Evolutionary conservation across 1,140 invertebrate species (phyloP).

Genomic region (Bombus affinis): DNA sequence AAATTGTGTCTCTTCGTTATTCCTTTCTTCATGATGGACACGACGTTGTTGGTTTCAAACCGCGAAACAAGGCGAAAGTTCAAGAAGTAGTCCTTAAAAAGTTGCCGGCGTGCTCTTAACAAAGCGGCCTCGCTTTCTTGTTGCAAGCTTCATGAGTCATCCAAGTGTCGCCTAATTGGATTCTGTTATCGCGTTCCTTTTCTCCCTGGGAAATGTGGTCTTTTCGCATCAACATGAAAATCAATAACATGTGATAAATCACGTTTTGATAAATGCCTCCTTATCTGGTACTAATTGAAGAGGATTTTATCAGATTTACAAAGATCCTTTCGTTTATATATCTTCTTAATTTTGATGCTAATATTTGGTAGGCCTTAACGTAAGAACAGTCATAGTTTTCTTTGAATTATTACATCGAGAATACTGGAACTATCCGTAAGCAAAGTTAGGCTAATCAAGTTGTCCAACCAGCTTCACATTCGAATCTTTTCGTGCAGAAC

Average conservation of each 20-base stretch:
- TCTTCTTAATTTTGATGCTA: no score
- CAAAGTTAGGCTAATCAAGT: background rate
- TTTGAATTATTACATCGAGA: background rate
- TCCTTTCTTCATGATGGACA: background rate
- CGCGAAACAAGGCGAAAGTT: constrained; percentile 7
- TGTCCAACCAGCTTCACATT: background rate
- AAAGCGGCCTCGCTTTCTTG: background rate
- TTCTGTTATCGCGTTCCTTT: constrained; percentile 46
- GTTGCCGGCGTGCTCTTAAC: constrained; percentile 32
- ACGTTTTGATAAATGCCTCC: background rate
- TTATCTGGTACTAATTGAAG: background rate
- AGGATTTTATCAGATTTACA: background rate
- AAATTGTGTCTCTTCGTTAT: background rate
- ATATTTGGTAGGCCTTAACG: no score
- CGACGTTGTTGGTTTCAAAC: background rate
- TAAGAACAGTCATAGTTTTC: background rate
- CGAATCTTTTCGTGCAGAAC: background rate
- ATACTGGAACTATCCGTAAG: background rate
- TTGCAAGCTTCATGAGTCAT: background rate
- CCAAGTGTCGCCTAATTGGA: constrained; percentile 47
- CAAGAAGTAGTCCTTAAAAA: constrained; percentile 26
- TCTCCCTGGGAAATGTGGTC: background rate
- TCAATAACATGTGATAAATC: background rate
- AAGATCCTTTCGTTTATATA: no score
- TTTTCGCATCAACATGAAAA: background rate